A percentile compares a stretch with the other conserved stretches of the same genome.
These are phyloP conservation scores for Cyclophora punctaria DNA, from an alignment of 2,888 invertebrate species.

Conservation along the genomic window DNA sequence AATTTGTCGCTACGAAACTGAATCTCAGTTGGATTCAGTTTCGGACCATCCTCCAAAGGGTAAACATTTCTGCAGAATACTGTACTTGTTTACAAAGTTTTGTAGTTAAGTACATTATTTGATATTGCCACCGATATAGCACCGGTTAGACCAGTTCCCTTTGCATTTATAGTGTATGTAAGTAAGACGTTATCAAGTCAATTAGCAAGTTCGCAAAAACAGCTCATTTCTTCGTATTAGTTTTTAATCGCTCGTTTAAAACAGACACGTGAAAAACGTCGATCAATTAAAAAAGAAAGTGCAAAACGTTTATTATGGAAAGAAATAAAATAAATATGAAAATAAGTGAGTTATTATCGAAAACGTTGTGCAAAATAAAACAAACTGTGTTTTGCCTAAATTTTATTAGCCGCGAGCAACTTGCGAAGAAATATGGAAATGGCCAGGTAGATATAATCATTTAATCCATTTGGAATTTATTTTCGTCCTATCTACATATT, in stretches of 20 bases:
- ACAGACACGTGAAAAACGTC: too few species aligned
- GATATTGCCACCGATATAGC: slow-evolving; percentile 8
- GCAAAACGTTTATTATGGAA: too few species aligned
- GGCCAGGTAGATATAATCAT: slow-evolving; percentile 4
- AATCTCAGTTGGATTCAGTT: too few species aligned
- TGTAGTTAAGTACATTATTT: not conserved
- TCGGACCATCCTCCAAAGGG: too few species aligned
- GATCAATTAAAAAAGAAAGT: too few species aligned
- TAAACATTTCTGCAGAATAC: too few species aligned
- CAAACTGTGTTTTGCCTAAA: slow-evolving; percentile 11
- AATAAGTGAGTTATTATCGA: slow-evolving; percentile 17
- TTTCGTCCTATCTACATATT: too few species aligned
- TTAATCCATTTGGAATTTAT: not conserved
- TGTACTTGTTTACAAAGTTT: too few species aligned
- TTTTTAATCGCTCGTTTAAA: not conserved
- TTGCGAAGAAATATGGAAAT: slow-evolving; percentile 3
- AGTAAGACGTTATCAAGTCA: slow-evolving; percentile 10
- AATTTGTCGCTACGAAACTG: too few species aligned
- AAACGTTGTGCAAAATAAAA: slow-evolving; percentile 18
- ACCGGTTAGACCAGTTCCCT: slow-evolving; percentile 10
- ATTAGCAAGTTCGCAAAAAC: too few species aligned
- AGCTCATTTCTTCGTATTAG: not conserved
- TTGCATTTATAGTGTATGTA: slow-evolving; percentile 5
- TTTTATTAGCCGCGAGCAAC: slow-evolving; percentile 4
- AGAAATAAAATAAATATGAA: slow-evolving; percentile 2